These are phyloP conservation scores for Melanerpes formicivorus DNA, from an alignment of 2,113 vertebrate genomes.

Conservation along the genomic window DNA sequence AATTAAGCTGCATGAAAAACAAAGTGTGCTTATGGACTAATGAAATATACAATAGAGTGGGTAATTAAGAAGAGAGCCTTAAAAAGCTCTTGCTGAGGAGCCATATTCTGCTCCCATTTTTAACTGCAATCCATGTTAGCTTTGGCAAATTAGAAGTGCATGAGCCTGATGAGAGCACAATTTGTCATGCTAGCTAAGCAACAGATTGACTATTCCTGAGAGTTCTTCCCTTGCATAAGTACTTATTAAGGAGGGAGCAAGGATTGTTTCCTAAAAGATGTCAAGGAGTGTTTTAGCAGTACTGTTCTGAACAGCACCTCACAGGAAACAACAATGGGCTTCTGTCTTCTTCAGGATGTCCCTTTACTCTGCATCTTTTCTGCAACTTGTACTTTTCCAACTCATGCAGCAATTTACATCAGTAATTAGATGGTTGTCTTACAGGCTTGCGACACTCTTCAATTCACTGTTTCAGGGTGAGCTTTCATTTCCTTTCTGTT, in stretches of 20 bases:
- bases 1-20: background rate
- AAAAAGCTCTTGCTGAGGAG: background rate
- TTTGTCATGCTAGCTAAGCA: conserved; percentile 22
- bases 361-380: background rate
- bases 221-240: background rate
- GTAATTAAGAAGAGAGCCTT: conserved; percentile 18
- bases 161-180: background rate
- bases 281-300: background rate
- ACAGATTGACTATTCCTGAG: conserved; percentile 27
- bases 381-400: background rate
- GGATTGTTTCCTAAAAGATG: conserved; percentile 1
- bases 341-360: background rate
- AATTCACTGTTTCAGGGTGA: background rate
- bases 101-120: background rate
- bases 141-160: conserved; percentile 18
- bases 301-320: background rate
- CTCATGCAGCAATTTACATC: background rate
- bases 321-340: background rate
- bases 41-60: background rate
- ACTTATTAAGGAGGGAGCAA: background rate
- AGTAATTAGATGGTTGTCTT: background rate
- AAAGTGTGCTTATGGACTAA: conserved; percentile 17
- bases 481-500: background rate
- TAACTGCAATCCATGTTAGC: background rate
- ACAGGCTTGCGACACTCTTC: background rate